Conservation (phyloP, 2,888 invertebrate species). For the Thereva unica region DNA sequence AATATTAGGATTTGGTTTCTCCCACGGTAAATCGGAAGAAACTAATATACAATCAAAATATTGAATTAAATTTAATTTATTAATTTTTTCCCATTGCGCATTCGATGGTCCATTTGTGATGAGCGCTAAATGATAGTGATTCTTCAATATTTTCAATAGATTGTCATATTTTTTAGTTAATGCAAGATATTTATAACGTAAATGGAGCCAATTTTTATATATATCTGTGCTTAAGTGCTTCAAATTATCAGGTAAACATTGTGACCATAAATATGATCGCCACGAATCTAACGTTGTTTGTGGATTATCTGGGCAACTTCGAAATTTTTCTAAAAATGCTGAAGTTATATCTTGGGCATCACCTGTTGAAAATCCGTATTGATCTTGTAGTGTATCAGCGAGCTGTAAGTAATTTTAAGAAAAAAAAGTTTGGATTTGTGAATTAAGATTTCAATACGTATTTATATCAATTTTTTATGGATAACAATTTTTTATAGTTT, state of each 20-base stretch:
- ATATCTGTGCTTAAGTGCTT: constrained; percentile 73
- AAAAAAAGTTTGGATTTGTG: not conserved
- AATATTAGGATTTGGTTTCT: constrained; percentile 82
- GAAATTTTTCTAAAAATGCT: constrained; percentile 74
- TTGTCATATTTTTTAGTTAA: constrained; percentile 70
- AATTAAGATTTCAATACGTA: too few species aligned
- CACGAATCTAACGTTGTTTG: constrained; percentile 74
- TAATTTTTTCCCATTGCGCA: constrained; percentile 88
- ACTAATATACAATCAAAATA: constrained; percentile 81
- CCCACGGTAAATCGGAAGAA: constrained; percentile 83
- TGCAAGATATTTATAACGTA: constrained; percentile 77
- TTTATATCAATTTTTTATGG: too few species aligned
- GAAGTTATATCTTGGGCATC: constrained; percentile 68
- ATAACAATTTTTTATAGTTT: too few species aligned
- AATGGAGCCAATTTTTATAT: constrained; percentile 76
- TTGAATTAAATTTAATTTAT: constrained; percentile 68
- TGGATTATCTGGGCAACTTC: constrained; percentile 80
- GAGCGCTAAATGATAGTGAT: constrained; percentile 73
- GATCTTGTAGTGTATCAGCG: constrained; percentile 58
- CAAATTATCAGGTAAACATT: constrained; percentile 74
- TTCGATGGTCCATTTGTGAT: constrained; percentile 86
- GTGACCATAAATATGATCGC: constrained; percentile 77
- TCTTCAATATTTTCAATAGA: constrained; percentile 70
- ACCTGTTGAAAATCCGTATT: constrained; percentile 69
- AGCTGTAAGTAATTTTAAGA: constrained; percentile 48